Base-by-base conservation (phyloP, 2,797 vertebrate genomes). In the Mus spretus region DNA sequence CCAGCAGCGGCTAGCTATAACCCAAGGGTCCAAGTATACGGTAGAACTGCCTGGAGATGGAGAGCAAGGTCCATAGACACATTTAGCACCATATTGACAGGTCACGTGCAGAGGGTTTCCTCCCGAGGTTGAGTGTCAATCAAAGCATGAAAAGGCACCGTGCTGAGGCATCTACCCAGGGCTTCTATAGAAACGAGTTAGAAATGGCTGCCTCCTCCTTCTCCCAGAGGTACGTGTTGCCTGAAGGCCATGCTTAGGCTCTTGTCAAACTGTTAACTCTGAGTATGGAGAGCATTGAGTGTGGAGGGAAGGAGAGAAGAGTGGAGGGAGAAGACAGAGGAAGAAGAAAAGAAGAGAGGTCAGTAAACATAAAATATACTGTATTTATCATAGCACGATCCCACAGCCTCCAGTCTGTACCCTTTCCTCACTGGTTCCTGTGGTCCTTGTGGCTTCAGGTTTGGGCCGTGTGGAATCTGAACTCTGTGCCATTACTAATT, bases 21-120 rank as follows among this genome's bases (percentile, higher is more conserved):
- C 95, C 87, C 96, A 93, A 90, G 2, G 80, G 96, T 97, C 98
- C 93, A 97, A 97, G 97, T 97, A 97, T 97, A 98, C 93, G 96
- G 95, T 98, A 98, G 96, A 98, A 98, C 98, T 96, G 98, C 98
- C 97, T 75, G 65, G 98, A 98, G 98, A 98, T 96, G 57, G 85
- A 97, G 96, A 97, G 98, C 96, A 96, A 97, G 98, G 98, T 98
- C 98, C 98, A 95, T 98, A 98, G 98, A 98, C 98, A 98, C 80
- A 47, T 97, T 98, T 99, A 99, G 99, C 99, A 99, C 99, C 99
- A 99, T 99, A 98, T 96, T 97, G 99, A 99, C 92, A 97, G 98
- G 98, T 98, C 98, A 98, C 98, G 98, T 98, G 98, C 37, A 98
- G 98, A 98, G 97, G 63, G 94, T 97, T 97, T 97, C 96, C 97